A percentile compares a stretch with the other conserved stretches of the same genome.
Conservation (phyloP, 2,113 vertebrate species). For the Dermatemys mawii region DNA sequence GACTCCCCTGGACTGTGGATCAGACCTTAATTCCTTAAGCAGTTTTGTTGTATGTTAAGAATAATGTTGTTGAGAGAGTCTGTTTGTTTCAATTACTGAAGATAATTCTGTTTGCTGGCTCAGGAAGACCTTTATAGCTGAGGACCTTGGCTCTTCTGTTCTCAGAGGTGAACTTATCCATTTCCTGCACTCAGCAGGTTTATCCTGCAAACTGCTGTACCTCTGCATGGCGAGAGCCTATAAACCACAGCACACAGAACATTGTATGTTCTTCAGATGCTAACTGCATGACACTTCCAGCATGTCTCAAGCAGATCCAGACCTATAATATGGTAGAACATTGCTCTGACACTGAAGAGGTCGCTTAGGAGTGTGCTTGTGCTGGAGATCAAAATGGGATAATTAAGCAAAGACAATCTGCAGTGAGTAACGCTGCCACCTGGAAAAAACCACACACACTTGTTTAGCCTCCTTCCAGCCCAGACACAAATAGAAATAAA, state of each 20-base stretch:
- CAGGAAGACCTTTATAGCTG: neutral
- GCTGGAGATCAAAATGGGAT: neutral
- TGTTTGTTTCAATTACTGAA: neutral
- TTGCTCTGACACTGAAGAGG: fast-evolving
- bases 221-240: fast-evolving
- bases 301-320: neutral
- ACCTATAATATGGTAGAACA: neutral
- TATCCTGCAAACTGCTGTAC: neutral
- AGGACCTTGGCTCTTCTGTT: neutral
- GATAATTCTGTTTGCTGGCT: neutral
- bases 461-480: neutral
- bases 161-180: fast-evolving
- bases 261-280: neutral
- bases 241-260: fast-evolving
- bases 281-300: fast-evolving
- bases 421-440: neutral
- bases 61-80: neutral
- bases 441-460: too few species aligned
- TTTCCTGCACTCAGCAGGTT: neutral
- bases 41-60: neutral
- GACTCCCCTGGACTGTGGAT: neutral
- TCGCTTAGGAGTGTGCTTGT: fast-evolving
- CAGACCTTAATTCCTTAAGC: neutral
- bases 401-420: neutral
- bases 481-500: neutral